Conservation (phyloP, 2,888 invertebrate genomes). For the Lochmaea capreae region DNA sequence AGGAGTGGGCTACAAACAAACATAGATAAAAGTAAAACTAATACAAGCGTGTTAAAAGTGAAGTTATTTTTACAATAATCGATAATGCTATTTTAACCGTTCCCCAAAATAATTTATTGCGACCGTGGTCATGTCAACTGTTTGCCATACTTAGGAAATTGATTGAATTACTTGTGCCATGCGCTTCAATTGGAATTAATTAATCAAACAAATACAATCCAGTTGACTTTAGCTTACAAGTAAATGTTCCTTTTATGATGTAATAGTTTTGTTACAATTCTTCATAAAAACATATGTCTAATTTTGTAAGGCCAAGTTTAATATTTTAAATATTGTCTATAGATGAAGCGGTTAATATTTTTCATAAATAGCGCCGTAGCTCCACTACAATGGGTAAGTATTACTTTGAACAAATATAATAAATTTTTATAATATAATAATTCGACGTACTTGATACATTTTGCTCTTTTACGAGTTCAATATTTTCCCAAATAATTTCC, state of each 20-base stretch:
- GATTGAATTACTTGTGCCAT: conserved; percentile 1
- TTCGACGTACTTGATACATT: neutral
- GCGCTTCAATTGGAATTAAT: conserved; percentile 14
- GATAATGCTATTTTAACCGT: neutral
- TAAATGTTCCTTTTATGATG: neutral
- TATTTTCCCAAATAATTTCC: no score
- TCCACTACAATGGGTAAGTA: conserved; percentile 3
- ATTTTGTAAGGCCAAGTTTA: neutral
- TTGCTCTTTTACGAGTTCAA: no score
- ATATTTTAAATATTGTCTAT: neutral
- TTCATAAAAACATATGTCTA: neutral
- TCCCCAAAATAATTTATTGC: neutral
- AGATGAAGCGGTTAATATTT: neutral
- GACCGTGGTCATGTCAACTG: neutral
- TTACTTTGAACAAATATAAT: neutral
- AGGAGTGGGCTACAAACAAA: no score
- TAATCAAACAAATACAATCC: conserved; percentile 5
- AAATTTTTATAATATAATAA: neutral
- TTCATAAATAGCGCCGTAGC: neutral
- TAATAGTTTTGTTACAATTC: neutral
- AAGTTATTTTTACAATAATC: neutral
- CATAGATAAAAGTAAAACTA: no score
- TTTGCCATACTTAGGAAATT: neutral
- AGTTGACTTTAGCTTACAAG: neutral
- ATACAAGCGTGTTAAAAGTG: no score